Base-by-base conservation (phyloP, 1,140 invertebrate genomes). In the Thaumatotibia leucotreta region DNA sequence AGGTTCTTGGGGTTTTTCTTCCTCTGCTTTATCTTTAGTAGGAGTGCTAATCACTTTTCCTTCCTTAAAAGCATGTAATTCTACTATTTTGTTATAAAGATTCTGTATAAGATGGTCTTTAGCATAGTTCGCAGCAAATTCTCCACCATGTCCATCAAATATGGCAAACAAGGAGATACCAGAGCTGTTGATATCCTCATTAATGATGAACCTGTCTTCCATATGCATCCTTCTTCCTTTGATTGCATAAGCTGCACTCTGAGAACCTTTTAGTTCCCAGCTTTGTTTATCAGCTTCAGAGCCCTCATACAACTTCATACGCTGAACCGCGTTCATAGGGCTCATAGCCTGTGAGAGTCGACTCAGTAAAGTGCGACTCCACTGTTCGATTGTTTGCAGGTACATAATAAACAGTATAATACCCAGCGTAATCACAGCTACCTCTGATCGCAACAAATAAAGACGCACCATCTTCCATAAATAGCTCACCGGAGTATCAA, bases 81-180 rank as follows among this genome's bases (percentile, higher is more conserved):
- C 94, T 22, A 94, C 91, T 23, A 97, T 92, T 90, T 95, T 96
- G 79, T 94, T 94, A 73, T 93, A 94, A 35, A 98, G 92, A 82
- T 94, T 96, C 77, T 95, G 94, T 67, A 97, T 94, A 10, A 97
- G 91, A 69, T 96, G 94, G 74, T 97, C 96, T 82, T 95, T 95
- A 17, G 96, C 96, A 92, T 96, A 98, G 79, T 98, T 96, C 10
- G 97, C 97, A 62, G 97, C 97, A 93, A 98, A 97, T 91, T 98
- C 96, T 61, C 97, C 98, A 63, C 97, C 98, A 89, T 99, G 98
- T 0, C 97, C 98, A 92, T 99, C 97, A 89, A 98, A 98, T 64
- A 98, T 94, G 35, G 97, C 97, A 92, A 97, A 98, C 52, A 98
- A 92, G 1, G 96, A 95, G 61, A 98, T 94, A 23, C 94, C 95